Conservation (phyloP, 2,888 invertebrate species). For the Cybosia mesomella region DNA sequence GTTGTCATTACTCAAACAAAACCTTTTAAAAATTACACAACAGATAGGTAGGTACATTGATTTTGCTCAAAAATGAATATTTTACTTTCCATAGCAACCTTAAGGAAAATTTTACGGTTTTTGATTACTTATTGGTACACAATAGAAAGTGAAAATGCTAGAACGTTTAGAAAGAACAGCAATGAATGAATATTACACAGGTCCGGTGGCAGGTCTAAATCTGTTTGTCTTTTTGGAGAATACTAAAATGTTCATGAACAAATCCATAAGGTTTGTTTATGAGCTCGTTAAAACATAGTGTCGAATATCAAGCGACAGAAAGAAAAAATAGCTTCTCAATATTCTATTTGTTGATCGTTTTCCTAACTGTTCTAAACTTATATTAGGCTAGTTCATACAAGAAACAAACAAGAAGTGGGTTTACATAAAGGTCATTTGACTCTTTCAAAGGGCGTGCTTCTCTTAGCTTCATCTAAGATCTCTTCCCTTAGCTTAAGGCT, state of each 20-base stretch:
- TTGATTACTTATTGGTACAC: constrained; percentile 38
- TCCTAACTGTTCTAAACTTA: background rate
- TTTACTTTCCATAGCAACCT: constrained; percentile 17
- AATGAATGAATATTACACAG: constrained; percentile 53
- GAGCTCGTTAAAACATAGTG: constrained; percentile 64
- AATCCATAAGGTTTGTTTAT: constrained; percentile 65
- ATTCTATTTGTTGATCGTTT: constrained; percentile 30
- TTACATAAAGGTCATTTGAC: background rate
- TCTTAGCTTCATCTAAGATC: background rate
- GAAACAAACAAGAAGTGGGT: too few species aligned
- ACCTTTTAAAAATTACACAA: background rate
- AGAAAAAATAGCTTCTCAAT: constrained; percentile 59
- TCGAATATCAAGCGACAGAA: constrained; percentile 56
- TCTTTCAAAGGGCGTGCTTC: background rate
- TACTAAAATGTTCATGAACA: constrained; percentile 66
- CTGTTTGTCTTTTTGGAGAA: constrained; percentile 62
- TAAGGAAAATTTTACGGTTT: constrained; percentile 32
- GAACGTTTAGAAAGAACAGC: constrained; percentile 48
- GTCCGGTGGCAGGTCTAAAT: constrained; percentile 46
- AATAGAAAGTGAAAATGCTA: constrained; percentile 37
- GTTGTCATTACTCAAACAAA: background rate
- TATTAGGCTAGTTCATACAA: background rate
- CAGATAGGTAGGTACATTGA: background rate
- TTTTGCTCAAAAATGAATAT: background rate
- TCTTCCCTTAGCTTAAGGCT: background rate